Evolutionary conservation across 2,113 vertebrate genomes (phyloP), one percentile per base, ranked within the genome.

Genomic region (Spizaetus ornatus): DNA sequence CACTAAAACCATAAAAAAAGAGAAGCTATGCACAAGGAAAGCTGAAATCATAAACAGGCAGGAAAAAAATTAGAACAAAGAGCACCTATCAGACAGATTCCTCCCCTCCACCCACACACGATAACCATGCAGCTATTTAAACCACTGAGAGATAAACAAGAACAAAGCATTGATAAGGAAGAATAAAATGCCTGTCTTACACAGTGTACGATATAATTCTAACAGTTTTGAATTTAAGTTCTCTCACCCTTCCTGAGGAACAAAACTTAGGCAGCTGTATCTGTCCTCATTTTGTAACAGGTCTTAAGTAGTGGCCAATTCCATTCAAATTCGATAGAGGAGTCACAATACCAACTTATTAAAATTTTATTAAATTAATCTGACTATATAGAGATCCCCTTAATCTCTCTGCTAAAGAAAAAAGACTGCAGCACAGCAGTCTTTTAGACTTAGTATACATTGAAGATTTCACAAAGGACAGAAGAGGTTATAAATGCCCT

Each of bases 401-500:
- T 77, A 13, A 29, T 26, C 47, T 63, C 65, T 71, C 42, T 70
- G 48, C 77, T 77, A 38, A 56, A 52, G 42, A 22, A 12, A 29
- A 9, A 15, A 32, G 61, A 10, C 70, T 14, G 31, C 47, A 92
- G 62, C 48, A 56, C n/a, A 43, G 47, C 69, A 63, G 26, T 5
- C 38, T 29, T 26, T 34, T 4, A 52, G 53, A 69, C 26, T 17
- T 29, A 3, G 19, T 13, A 5, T 7, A 40, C 1, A 0, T 2
- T n/a, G 42, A 53, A 40, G 40, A 55, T 53, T 17, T 73, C 67
- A 22, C 40, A 20, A 23, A 48, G 58, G 47, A 26, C 53, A 42
- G 59, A 53, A 86, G 20, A 13, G 26, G 32, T 48, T 43, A 56
- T 42, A 25, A 62, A 27, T 5, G 12, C 47, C 61, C 62, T 8